phyloP scores from a whole-genome alignment of 1,140 invertebrate species.

The Conus betulinus region DNA sequence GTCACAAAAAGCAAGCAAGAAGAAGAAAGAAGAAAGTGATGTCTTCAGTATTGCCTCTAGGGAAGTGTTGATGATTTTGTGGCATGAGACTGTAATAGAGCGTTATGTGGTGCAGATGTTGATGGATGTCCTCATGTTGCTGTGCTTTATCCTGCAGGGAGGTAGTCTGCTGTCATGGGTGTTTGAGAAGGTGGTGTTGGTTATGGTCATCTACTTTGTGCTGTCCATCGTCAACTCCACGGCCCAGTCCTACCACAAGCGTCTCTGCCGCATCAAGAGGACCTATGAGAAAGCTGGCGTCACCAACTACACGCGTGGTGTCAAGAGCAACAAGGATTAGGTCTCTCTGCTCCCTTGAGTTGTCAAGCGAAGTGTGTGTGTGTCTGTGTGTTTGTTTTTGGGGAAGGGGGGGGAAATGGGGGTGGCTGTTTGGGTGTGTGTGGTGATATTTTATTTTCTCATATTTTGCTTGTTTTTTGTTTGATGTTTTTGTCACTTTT shows the following conservation, averaged over 20 bases:
- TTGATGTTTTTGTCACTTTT: too few species aligned
- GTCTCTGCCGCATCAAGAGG: conserved; percentile 63
- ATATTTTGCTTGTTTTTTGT: too few species aligned
- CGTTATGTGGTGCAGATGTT: too few species aligned
- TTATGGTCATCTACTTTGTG: conserved; percentile 96
- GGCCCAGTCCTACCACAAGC: conserved; percentile 90
- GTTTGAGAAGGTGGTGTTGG: conserved; percentile 93
- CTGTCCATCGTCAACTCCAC: conserved; percentile 98
- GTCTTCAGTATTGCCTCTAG: too few species aligned
- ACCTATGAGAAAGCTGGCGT: conserved; percentile 20
- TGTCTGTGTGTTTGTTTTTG: too few species aligned
- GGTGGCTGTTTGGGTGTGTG: background rate
- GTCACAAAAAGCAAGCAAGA: too few species aligned
- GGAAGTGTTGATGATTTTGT: too few species aligned
- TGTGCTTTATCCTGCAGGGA: conserved; percentile 75
- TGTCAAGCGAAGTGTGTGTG: background rate
- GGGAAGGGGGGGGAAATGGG: background rate
- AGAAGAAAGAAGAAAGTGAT: too few species aligned
- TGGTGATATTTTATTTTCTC: background rate
- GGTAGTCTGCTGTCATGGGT: conserved; percentile 86
- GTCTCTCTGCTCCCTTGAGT: background rate
- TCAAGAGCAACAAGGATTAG: conserved; percentile 27
- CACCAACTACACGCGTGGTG: background rate
- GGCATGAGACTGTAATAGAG: too few species aligned
- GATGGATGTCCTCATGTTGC: too few species aligned